These are phyloP conservation scores for human DNA, from an alignment of 2,113 vertebrate species.

Conservation along the genomic window DNA sequence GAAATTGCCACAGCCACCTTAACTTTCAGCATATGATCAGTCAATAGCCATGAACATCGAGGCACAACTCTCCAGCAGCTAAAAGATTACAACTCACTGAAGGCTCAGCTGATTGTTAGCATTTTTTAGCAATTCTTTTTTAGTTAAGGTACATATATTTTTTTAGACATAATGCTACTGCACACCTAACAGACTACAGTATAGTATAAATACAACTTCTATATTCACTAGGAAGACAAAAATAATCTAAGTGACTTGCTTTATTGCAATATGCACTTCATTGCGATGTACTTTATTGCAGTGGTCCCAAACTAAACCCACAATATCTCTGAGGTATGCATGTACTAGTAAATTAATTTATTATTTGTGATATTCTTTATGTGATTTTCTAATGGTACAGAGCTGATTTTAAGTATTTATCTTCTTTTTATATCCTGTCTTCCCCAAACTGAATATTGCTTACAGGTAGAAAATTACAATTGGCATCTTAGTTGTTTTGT, in stretches of 20 bases:
- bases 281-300: background rate
- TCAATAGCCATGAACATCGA: background rate
- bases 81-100: background rate
- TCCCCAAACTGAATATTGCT: background rate
- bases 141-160: background rate
- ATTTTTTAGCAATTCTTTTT: background rate
- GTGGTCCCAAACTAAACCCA: background rate
- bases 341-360: background rate
- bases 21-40: background rate
- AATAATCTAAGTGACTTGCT: background rate
- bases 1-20: background rate
- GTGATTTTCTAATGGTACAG: background rate
- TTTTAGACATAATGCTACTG: background rate
- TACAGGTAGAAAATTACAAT: background rate
- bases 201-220: background rate
- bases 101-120: background rate
- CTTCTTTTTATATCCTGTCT: background rate
- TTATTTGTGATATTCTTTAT: background rate
- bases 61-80: background rate
- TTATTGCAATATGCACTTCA: background rate
- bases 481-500: conserved; percentile 1
- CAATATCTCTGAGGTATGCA: background rate
- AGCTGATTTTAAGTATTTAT: background rate
- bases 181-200: background rate
- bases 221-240: background rate